Percentiles rank a stretch among this genome's conserved stretches.
Evolutionary conservation across 2,113 vertebrate genomes (phyloP).

Genomic region (Fulmarus glacialis): DNA sequence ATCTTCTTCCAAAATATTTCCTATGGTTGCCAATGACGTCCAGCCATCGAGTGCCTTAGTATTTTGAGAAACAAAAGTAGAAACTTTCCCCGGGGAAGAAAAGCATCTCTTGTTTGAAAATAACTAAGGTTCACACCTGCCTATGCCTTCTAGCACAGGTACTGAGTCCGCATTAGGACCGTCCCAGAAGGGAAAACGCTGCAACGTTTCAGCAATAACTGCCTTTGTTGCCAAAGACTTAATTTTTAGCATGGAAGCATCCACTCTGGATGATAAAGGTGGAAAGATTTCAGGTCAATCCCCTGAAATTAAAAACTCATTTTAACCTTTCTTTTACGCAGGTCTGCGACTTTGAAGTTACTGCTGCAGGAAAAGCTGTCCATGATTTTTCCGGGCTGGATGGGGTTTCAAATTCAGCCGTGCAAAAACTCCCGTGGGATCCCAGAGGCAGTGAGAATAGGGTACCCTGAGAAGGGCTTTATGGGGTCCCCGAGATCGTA

Average conservation of each 20-base stretch:
- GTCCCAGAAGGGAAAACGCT: neutral
- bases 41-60: neutral
- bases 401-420: neutral
- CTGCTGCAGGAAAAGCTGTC: neutral
- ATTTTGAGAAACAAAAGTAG: neutral
- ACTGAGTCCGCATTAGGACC: neutral
- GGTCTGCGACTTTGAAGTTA: neutral
- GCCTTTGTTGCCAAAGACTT: constrained; percentile 21
- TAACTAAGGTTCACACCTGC: neutral
- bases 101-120: neutral
- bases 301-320: neutral
- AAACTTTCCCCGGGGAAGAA: neutral
- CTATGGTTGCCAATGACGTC: neutral
- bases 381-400: neutral
- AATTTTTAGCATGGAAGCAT: neutral
- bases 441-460: neutral
- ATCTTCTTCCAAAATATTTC: neutral
- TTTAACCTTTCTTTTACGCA: neutral
- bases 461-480: neutral
- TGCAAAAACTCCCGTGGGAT: neutral
- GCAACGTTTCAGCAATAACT: neutral
- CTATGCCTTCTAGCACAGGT: neutral
- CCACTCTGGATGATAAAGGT: neutral
- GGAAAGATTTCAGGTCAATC: neutral
- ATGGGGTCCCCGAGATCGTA: neutral